Conservation (phyloP, 1,140 invertebrate species). For the Samia ricini region DNA sequence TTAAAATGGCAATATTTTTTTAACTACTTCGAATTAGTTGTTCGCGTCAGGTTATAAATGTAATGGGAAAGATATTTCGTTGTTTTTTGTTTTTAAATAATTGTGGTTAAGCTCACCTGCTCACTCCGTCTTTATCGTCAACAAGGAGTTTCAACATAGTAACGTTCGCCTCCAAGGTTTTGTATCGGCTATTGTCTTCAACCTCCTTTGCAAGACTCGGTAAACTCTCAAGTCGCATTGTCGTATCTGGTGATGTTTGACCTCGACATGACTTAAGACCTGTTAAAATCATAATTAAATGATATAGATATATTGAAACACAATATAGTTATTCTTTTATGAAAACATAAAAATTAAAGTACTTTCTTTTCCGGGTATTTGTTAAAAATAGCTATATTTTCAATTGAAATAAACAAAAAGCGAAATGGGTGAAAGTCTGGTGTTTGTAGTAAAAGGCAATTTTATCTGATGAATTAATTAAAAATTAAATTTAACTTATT, state of each 20-base stretch:
- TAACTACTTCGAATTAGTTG: background rate
- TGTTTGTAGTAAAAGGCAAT: background rate
- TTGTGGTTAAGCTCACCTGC: constrained; percentile 38
- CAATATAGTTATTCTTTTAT: background rate
- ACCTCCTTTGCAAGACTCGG: constrained; percentile 57
- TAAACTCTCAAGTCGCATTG: constrained; percentile 29
- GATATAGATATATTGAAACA: background rate
- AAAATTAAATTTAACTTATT: background rate
- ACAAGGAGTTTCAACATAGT: constrained; percentile 66
- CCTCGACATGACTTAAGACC: constrained; percentile 40
- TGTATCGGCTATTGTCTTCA: constrained; percentile 70
- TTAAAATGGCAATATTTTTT: background rate
- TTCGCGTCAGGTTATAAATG: background rate
- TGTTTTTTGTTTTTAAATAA: background rate
- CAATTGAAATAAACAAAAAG: too few relatives aligned
- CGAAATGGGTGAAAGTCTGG: too few relatives aligned
- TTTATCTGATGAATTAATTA: background rate
- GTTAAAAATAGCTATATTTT: too few relatives aligned
- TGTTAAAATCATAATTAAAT: constrained; percentile 13
- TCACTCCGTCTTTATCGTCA: constrained; percentile 64
- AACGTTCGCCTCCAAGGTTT: constrained; percentile 65
- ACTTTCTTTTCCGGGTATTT: too few relatives aligned
- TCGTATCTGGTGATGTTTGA: constrained; percentile 19
- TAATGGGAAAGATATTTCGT: background rate
- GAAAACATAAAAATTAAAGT: too few relatives aligned